Conservation (phyloP, 2,888 invertebrate genomes). For the Caenorhabditis sp. region DNA sequence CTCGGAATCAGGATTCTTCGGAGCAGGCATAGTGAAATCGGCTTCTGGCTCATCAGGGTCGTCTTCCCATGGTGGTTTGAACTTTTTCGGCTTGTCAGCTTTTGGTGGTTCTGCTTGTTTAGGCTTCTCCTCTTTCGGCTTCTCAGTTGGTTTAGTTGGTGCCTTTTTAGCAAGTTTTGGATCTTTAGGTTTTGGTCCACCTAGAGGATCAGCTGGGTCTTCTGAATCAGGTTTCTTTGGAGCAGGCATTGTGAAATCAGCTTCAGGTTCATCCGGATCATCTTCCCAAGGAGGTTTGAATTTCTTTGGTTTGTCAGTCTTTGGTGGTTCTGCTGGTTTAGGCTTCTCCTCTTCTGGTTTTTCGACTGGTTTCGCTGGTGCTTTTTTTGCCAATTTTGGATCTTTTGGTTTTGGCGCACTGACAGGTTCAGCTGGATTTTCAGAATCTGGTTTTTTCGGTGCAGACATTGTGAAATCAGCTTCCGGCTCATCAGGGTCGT, state of each 20-base stretch:
- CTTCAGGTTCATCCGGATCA: conserved; percentile 23
- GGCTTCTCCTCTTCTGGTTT: conserved; percentile 14
- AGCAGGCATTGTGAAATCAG: background rate
- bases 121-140: conserved; percentile 8
- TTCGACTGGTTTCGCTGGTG: conserved; percentile 4
- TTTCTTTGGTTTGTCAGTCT: conserved; percentile 26
- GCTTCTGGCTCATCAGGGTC: conserved; percentile 25
- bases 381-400: conserved; percentile 34
- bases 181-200: conserved; percentile 33
- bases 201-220: conserved; percentile 41
- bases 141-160: conserved; percentile 12
- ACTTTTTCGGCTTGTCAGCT: conserved; percentile 9
- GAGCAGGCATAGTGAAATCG: conserved; percentile 26
- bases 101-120: conserved; percentile 5
- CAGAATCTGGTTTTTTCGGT: conserved; percentile 27
- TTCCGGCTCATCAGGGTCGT: conserved; percentile 22
- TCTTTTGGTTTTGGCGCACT: conserved; percentile 36
- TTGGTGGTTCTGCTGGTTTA: conserved; percentile 10
- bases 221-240: conserved; percentile 35
- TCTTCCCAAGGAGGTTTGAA: conserved; percentile 36
- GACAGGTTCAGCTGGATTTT: conserved; percentile 36
- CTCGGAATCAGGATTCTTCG: conserved; percentile 37
- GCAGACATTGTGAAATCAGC: conserved; percentile 8
- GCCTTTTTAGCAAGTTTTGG: conserved; percentile 31
- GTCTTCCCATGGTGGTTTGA: conserved; percentile 15